Evolutionary conservation across 1,140 invertebrate genomes (phyloP).

Genomic region (Camponotus vicinus): DNA sequence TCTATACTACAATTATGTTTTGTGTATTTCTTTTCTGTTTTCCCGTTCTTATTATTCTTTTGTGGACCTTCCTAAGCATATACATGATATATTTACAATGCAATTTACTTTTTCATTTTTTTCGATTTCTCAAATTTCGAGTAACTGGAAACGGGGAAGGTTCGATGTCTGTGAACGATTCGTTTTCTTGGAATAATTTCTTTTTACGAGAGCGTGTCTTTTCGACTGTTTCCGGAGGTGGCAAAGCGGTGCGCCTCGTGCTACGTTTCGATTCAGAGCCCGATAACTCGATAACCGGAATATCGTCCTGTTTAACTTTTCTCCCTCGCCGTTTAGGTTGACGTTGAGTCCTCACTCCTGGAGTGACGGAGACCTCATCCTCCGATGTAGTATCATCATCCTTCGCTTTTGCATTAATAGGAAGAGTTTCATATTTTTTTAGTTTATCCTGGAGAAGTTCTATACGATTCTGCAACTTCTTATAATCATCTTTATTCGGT

Average conservation of each 20-base stretch:
- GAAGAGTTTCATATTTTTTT: conserved; percentile 25
- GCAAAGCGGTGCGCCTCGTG: conserved; percentile 53
- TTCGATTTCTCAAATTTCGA: conserved; percentile 74
- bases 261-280: conserved; percentile 71
- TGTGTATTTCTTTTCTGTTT: background rate
- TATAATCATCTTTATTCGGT: conserved; percentile 53
- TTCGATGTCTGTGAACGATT: conserved; percentile 74
- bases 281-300: conserved; percentile 74
- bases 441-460: conserved; percentile 33
- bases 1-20: background rate
- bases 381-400: conserved; percentile 71
- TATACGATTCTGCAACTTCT: conserved; percentile 40
- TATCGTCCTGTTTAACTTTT: conserved; percentile 61
- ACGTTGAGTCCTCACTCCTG: conserved; percentile 3
- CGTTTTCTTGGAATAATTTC: conserved; percentile 69
- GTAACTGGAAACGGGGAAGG: conserved; percentile 30
- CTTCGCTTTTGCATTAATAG: conserved; percentile 25
- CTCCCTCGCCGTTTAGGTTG: conserved; percentile 48
- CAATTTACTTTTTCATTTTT: conserved; percentile 60
- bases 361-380: conserved; percentile 52
- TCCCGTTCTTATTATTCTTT: background rate
- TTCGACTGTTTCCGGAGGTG: conserved; percentile 45
- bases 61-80: background rate
- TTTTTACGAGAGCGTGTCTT: conserved; percentile 71
- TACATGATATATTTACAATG: conserved; percentile 36